phyloP scores from a whole-genome alignment of 2,113 vertebrate species.

The Tilapia sparmanii region DNA sequence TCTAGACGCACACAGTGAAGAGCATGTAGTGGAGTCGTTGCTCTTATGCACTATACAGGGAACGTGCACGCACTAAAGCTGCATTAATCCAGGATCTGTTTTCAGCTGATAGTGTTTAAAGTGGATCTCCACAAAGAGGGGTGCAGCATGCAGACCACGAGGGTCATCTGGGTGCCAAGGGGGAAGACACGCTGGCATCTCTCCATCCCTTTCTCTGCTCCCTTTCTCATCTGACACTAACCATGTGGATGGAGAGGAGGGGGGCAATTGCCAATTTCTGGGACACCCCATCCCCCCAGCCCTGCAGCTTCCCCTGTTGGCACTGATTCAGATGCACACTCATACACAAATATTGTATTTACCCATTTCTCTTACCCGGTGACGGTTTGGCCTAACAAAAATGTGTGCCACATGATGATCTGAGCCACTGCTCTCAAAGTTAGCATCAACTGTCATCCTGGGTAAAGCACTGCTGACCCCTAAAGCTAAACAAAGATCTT shows the following conservation, averaged over 20 bases:
- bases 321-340: neutral
- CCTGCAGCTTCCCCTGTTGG: neutral
- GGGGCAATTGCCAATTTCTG: constrained; percentile 34
- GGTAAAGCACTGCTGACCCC: neutral
- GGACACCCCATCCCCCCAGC: constrained; percentile 8
- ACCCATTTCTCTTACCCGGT: neutral
- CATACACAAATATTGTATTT: neutral
- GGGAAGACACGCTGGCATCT: constrained; percentile 28
- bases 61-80: neutral
- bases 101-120: constrained; percentile 41
- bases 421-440: neutral
- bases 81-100: constrained; percentile 54
- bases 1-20: constrained; percentile 11
- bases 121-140: constrained; percentile 6
- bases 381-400: neutral
- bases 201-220: constrained; percentile 11
- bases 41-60: neutral
- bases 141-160: neutral
- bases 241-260: neutral
- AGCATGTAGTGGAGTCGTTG: neutral
- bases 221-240: constrained; percentile 6
- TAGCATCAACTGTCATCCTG: neutral
- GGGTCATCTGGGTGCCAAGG: constrained; percentile 20
- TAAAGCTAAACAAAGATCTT: neutral
- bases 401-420: neutral